These are phyloP conservation scores for Poecilia latipinna DNA, from an alignment of 2,113 vertebrate species.

Conservation along the genomic window DNA sequence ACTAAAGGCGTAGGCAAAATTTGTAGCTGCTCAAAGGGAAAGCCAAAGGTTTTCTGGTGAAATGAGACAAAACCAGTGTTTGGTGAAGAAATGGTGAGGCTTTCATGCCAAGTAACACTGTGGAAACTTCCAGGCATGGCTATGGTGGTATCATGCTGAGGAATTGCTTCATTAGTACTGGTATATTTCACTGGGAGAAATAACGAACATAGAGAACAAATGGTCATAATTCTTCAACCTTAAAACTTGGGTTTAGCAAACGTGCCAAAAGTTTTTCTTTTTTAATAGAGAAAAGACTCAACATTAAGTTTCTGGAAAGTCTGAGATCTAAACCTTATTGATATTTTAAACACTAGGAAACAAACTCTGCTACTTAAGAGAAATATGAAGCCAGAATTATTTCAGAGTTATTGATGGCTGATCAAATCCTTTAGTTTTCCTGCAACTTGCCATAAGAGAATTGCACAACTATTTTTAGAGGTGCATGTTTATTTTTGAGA, in stretches of 20 bases:
- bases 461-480: no score
- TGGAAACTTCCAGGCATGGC: not conserved
- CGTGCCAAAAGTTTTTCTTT: not conserved
- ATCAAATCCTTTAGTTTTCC: no score
- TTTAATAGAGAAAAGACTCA: not conserved
- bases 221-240: not conserved
- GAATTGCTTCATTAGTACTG: not conserved
- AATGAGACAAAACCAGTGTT: not conserved
- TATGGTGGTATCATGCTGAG: not conserved
- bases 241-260: no score
- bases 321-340: not conserved
- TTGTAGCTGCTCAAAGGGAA: not conserved
- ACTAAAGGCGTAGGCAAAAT: not conserved
- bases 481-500: no score
- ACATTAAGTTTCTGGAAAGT: not conserved
- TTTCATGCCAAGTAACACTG: not conserved
- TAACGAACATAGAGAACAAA: not conserved
- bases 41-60: not conserved
- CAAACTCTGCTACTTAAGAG: not conserved
- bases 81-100: not conserved
- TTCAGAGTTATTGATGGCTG: no score
- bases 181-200: not conserved
- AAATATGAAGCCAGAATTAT: not conserved
- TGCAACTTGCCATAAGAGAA: no score
- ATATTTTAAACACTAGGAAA: not conserved